Base-by-base conservation (phyloP, 2,888 invertebrate genomes). In the Drosophila robusta region DNA sequence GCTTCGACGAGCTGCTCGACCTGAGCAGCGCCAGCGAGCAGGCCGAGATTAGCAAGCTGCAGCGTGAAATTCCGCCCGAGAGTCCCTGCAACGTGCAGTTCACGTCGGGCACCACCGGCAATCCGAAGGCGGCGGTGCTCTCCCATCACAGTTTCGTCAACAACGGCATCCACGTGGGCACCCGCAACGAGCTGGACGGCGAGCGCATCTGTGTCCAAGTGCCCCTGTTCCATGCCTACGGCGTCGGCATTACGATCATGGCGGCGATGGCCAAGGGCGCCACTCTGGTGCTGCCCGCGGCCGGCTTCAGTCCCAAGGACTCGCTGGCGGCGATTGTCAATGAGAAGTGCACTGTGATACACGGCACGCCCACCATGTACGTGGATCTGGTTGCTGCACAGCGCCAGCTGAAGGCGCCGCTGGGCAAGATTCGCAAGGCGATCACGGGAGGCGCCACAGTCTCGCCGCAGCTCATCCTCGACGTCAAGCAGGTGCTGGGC, bases 291-390 rank as follows among this genome's bases (percentile, higher is more conserved):
- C 75, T 96, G 3, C 95, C 96, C 0, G 90, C 93, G 0, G 91
- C 93, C 0, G 92, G 89, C 0, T 96, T 95, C 79, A 94, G 95
- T 89, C 94, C 96, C 0, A 92, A 93, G 16, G 93, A 93, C 38
- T 93, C 95, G 0, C 90, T 97, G 2, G 91, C 94, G 50, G 94
- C 96, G 0, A 94, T 96, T 5, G 91, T 93, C 24, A 91, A 94
- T 22, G 96, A 97, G 91, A 95, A 94, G 94, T 96, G 97, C 86
- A 94, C 94, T 0, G 91, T 95, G 1, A 90, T 95, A 29, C 95
- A 95, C 88, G 97, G 97, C 38, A 97, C 97, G 0, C 97, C 97
- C 6, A 97, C 97, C 3, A 97, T 97, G 97, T 96, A 96, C 91
- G 94, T 96, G 12, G 96, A 97, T 92, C 93, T 96, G 74, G 91